A percentile compares a stretch with the other conserved stretches of the same genome.
Conservation (phyloP, 2,888 invertebrate species). For the Acanthoscelides obtectus region DNA sequence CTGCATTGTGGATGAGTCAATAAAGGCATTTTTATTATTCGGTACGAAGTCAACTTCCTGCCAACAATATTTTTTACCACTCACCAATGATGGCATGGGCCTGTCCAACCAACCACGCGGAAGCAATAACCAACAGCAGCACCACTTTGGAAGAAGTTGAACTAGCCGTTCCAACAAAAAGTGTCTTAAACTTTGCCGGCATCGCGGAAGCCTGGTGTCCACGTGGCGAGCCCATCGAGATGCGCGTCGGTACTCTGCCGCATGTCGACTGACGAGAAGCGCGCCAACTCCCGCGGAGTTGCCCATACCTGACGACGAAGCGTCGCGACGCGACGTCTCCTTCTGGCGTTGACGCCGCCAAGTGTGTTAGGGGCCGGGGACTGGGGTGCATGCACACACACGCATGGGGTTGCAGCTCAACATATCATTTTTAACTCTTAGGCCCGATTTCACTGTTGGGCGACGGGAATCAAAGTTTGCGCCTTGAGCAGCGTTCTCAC, state of each 20-base stretch:
- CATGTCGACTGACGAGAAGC: conserved; percentile 34
- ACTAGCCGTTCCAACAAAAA: conserved; percentile 15
- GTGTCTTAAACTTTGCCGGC: conserved; percentile 14
- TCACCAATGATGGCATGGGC: neutral
- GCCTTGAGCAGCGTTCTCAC: too few species aligned
- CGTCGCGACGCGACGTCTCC: conserved; percentile 22
- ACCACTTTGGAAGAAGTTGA: conserved; percentile 2
- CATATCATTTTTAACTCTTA: too few species aligned
- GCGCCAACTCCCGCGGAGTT: conserved; percentile 7
- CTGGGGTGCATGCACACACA: neutral
- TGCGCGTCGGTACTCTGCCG: conserved; percentile 30
- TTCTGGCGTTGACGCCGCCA: conserved; percentile 14
- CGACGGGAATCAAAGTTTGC: too few species aligned
- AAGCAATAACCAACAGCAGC: conserved; percentile 4
- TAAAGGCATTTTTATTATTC: too few species aligned
- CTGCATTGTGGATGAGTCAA: too few species aligned
- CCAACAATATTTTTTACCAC: neutral
- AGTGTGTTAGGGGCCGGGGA: neutral
- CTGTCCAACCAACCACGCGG: neutral
- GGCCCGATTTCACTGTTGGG: too few species aligned
- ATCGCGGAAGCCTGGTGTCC: conserved; percentile 13
- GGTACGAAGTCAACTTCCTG: too few species aligned
- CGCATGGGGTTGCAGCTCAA: neutral
- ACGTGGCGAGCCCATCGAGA: conserved; percentile 28
- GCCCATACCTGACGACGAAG: conserved; percentile 5